These are phyloP conservation scores for Macrochelys suwanniensis DNA, from an alignment of 2,797 vertebrate genomes.

Conservation along the genomic window DNA sequence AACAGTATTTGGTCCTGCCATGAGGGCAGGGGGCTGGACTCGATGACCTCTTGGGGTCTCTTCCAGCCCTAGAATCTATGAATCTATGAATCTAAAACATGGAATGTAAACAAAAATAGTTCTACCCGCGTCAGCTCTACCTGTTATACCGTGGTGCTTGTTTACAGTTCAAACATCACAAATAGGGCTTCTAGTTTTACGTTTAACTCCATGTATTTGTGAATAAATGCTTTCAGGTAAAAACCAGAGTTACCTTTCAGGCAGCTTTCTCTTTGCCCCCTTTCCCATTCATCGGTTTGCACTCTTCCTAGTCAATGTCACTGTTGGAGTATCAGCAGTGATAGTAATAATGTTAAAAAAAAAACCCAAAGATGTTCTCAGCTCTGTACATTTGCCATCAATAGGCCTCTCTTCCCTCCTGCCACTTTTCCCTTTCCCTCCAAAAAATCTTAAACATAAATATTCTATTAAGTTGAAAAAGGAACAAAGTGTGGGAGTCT, in stretches of 20 bases:
- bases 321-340: background rate
- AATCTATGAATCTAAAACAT: background rate
- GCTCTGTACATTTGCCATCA: background rate
- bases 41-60: too few relatives aligned
- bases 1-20: too few relatives aligned
- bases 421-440: too few relatives aligned
- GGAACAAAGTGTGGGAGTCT: background rate
- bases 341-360: background rate
- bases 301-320: background rate
- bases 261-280: background rate
- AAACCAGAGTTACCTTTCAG: background rate
- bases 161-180: background rate
- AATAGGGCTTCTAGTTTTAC: background rate
- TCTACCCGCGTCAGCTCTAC: background rate
- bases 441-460: background rate
- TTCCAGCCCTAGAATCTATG: too few relatives aligned
- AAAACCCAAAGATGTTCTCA: background rate
- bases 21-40: too few relatives aligned
- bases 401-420: background rate
- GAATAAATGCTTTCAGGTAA: background rate
- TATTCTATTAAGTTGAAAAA: background rate
- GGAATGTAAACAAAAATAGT: background rate
- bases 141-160: background rate
- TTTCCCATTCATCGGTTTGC: background rate
- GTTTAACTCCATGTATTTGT: background rate